A percentile compares a stretch with the other conserved stretches of the same genome.
These are phyloP conservation scores for Corapipo altera DNA, from an alignment of 2,113 vertebrate species.

Conservation along the genomic window DNA sequence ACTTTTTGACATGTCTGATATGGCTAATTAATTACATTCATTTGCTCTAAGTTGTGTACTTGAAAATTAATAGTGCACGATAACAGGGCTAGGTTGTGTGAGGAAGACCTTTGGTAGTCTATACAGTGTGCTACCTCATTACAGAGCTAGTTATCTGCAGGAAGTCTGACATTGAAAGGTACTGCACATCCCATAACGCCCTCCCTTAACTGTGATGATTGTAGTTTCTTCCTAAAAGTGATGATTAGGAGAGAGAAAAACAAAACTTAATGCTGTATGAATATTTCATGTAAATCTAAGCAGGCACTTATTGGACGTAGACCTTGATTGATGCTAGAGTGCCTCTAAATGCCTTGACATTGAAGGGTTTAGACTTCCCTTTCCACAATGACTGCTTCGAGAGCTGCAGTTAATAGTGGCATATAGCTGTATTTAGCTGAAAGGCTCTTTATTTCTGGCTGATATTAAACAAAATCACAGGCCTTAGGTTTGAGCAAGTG, in stretches of 20 bases:
- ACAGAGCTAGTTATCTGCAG: constrained; percentile 82
- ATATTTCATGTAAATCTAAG: constrained; percentile 99
- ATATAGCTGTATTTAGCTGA: constrained; percentile 89
- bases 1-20: constrained; percentile 74
- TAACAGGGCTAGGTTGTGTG: constrained; percentile 72
- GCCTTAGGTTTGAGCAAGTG: constrained; percentile 74
- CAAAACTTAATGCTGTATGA: constrained; percentile 96
- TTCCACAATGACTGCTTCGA: constrained; percentile 83
- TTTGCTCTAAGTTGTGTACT: constrained; percentile 77
- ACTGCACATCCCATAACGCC: constrained; percentile 81
- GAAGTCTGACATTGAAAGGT: constrained; percentile 86
- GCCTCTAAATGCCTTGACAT: constrained; percentile 90
- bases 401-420: constrained; percentile 86
- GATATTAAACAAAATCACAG: constrained; percentile 86
- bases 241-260: constrained; percentile 95
- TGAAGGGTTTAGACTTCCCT: constrained; percentile 87
- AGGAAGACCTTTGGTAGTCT: constrained; percentile 80
- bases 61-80: constrained; percentile 68
- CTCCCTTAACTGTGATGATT: constrained; percentile 92
- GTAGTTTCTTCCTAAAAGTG: constrained; percentile 92
- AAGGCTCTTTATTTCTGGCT: constrained; percentile 93
- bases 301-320: constrained; percentile 93
- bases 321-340: constrained; percentile 95
- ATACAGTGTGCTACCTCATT: constrained; percentile 81
- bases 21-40: constrained; percentile 80